Evolutionary conservation across 2,797 vertebrate genomes (phyloP), one percentile per base, ranked within the genome.

Genomic region (Melanotaenia pygmaea): DNA sequence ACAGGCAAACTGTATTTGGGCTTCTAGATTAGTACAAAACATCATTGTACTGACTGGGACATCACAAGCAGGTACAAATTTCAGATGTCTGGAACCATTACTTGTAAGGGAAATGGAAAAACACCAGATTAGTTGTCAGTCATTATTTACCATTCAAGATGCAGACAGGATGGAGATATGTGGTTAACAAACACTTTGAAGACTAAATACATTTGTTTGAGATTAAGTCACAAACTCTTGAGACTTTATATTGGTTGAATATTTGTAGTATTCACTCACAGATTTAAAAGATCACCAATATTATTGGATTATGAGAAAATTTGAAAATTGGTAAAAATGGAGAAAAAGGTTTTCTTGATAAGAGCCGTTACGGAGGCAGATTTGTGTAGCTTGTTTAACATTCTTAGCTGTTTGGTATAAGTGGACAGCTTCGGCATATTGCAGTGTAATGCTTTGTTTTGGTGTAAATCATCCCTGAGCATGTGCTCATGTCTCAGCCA

Each of bases 401-500:
- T 14, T n/a, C 7, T 10, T n/a, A 47, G 20, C 20, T n/a, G 45
- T 9, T n/a, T 47, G 43, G 45, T 47, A n/a, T n/a, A n/a, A 47
- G 45, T 9, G 18, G 7, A 47, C 45, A 72, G 50, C 66, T 38
- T 51, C 38, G 37, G 8, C 35, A 43, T 47, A n/a, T 47, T 47
- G 40, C 28, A 57, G 10, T 77, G 50, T 72, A 43, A 37, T 58
- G 30, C 54, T 50, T 72, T 57, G 67, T 74, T 67, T 70, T 13
- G 37, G 7, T 38, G 58, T 65, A 53, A 35, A 32, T 40, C 65
- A 56, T 70, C 10, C 47, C 16, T 14, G 12, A 59, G 67, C 59
- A n/a, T 66, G 73, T 72, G 58, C 20, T 61, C 38, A 20, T 66
- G 72, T 69, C 51, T 70, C 5, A 0, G 68, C 62, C 38, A 61